These are phyloP conservation scores for Ceratina calcarata DNA, from an alignment of 1,140 invertebrate species.

Conservation along the genomic window DNA sequence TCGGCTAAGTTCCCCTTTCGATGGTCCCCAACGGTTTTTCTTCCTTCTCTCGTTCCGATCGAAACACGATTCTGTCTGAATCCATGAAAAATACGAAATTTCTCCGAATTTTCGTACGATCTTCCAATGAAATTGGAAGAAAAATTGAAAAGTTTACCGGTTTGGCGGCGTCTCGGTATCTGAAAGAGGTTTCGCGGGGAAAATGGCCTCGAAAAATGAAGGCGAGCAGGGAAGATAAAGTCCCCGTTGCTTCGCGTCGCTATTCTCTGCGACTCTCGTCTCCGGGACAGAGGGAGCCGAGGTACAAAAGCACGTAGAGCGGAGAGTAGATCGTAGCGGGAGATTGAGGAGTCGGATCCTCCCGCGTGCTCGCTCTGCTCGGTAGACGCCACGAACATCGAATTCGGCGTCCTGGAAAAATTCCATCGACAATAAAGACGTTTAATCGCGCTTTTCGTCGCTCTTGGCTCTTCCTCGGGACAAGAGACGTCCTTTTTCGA, in stretches of 20 bases:
- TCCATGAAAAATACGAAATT: too few relatives aligned
- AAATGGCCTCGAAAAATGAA: slow-evolving; percentile 10
- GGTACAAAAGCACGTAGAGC: slow-evolving; percentile 14
- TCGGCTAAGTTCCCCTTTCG: slow-evolving; percentile 2
- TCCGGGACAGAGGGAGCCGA: neutral
- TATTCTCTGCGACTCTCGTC: neutral
- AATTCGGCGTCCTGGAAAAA: slow-evolving; percentile 39
- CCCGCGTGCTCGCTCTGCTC: neutral
- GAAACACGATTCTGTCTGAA: neutral
- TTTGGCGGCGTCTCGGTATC: neutral
- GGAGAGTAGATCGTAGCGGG: neutral
- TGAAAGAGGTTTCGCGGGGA: neutral
- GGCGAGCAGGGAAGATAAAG: slow-evolving; percentile 6
- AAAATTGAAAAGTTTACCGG: neutral
- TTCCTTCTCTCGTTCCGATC: neutral
- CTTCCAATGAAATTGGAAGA: neutral
- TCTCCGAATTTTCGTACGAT: neutral
- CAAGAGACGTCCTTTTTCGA: neutral
- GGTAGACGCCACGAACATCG: slow-evolving; percentile 9
- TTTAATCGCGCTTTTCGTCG: slow-evolving; percentile 42
- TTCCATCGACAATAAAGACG: slow-evolving; percentile 38
- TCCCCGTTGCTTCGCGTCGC: neutral
- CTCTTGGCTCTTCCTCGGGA: neutral
- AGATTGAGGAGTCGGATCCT: slow-evolving; percentile 19
- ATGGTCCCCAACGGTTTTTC: slow-evolving; percentile 14